phyloP scores from a whole-genome alignment of 2,797 vertebrate genomes.

The Lacerta bilineata region DNA sequence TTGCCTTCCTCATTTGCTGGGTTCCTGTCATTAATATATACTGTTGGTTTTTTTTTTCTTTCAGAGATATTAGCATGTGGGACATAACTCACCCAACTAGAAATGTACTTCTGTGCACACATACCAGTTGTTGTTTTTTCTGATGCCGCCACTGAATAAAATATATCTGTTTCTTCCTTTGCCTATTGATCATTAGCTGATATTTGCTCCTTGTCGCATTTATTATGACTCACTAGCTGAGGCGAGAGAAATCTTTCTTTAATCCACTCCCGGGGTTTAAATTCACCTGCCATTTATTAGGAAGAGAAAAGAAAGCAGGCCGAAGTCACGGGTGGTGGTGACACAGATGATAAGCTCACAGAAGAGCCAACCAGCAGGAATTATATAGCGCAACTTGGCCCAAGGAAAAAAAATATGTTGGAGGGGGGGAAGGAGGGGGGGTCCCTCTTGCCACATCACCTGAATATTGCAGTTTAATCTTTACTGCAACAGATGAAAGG shows the following conservation, averaged over 20 bases:
- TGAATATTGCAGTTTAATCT: conserved; percentile 37
- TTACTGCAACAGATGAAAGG: conserved; percentile 14
- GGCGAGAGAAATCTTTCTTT: not conserved
- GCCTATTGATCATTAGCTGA: conserved; percentile 20
- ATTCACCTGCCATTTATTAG: not conserved
- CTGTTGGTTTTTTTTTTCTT: too few relatives aligned
- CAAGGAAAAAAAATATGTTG: not conserved
- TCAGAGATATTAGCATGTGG: too few relatives aligned
- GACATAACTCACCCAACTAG: too few relatives aligned
- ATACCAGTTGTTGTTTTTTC: too few relatives aligned
- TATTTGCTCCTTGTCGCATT: not conserved
- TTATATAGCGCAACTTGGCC: not conserved
- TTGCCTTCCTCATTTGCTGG: too few relatives aligned
- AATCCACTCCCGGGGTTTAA: not conserved
- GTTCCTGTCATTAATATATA: too few relatives aligned
- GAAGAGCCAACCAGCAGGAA: not conserved
- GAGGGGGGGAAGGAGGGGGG: too few relatives aligned
- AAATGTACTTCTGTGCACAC: too few relatives aligned
- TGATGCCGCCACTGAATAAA: not conserved
- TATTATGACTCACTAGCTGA: not conserved
- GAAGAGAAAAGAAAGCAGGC: not conserved
- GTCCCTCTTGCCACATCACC: not conserved
- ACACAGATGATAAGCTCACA: conserved; percentile 24
- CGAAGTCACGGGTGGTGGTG: not conserved
- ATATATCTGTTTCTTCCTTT: not conserved